Evolutionary conservation across 2,113 vertebrate genomes (phyloP).

Genomic region (Calyptommatus sinebrachiatus): DNA sequence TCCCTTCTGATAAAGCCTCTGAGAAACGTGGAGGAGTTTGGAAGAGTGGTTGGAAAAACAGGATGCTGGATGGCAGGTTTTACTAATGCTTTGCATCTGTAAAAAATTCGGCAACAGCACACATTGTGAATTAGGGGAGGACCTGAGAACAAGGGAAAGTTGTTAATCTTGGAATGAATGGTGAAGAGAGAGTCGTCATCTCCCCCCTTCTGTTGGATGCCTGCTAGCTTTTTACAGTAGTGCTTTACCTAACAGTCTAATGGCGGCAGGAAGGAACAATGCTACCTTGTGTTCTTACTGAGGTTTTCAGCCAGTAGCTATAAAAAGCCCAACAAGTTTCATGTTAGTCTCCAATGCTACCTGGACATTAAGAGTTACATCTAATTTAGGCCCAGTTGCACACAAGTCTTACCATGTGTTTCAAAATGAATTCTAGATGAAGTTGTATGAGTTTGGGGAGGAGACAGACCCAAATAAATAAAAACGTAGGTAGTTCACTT

Average conservation of each 20-base stretch:
- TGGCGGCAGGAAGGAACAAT: conserved; percentile 47
- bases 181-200: conserved; percentile 42
- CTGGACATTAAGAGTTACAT: not conserved
- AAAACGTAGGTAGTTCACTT: too few species aligned
- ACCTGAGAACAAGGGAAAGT: conserved; percentile 48
- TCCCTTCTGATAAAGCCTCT: conserved; percentile 75
- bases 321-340: conserved; percentile 22
- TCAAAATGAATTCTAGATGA: too few species aligned
- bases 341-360: conserved; percentile 22
- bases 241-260: conserved; percentile 32
- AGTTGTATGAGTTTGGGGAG: too few species aligned
- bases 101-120: conserved; percentile 46
- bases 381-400: too few species aligned
- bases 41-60: conserved; percentile 72
- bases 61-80: conserved; percentile 67
- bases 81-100: conserved; percentile 65
- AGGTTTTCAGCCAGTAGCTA: conserved; percentile 25
- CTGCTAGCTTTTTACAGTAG: conserved; percentile 39
- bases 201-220: conserved; percentile 28
- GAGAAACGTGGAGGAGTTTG: conserved; percentile 79
- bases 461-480: too few species aligned
- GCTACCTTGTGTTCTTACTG: conserved; percentile 41
- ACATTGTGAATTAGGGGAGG: conserved; percentile 49
- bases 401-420: too few species aligned
- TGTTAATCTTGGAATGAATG: conserved; percentile 58